Conservation (phyloP, 35 echinoderm and acorn worm genomes). For the Eucidaris tribuloides region DNA sequence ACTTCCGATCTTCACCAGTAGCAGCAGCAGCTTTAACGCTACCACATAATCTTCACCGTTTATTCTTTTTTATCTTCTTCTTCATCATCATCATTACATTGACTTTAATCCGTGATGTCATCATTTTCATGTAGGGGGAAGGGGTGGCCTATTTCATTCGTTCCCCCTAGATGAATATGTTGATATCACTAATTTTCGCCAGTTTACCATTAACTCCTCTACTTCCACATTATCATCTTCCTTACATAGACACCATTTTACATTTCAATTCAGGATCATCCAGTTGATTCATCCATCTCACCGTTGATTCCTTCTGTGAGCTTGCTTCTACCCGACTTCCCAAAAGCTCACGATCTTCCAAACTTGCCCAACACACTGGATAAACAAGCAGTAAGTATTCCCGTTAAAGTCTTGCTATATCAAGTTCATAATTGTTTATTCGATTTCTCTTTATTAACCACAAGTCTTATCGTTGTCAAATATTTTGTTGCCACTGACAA, state of each 20-base stretch:
- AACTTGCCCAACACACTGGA: not conserved
- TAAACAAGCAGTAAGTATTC: not conserved
- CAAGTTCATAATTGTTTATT: too few relatives aligned
- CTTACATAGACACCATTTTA: not conserved
- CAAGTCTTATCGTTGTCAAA: too few relatives aligned
- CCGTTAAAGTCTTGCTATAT: too few relatives aligned
- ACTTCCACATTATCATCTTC: not conserved
- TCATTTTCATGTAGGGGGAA: not conserved
- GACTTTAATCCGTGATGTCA: too few relatives aligned
- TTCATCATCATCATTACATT: too few relatives aligned
- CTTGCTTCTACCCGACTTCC: constrained; percentile 39
- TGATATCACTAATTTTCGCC: not conserved
- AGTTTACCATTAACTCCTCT: not conserved
- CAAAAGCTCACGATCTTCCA: not conserved
- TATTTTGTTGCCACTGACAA: too few relatives aligned
- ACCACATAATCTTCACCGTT: too few relatives aligned
- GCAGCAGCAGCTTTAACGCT: too few relatives aligned
- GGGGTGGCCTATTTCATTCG: not conserved
- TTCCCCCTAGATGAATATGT: not conserved
- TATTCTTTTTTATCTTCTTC: too few relatives aligned
- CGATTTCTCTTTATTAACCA: too few relatives aligned
- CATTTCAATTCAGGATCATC: not conserved
- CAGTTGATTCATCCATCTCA: not conserved
- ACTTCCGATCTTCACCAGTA: too few relatives aligned
- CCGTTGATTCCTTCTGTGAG: not conserved